phyloP scores from a whole-genome alignment of 1,140 invertebrate genomes.

The Metaphire vulgaris region DNA sequence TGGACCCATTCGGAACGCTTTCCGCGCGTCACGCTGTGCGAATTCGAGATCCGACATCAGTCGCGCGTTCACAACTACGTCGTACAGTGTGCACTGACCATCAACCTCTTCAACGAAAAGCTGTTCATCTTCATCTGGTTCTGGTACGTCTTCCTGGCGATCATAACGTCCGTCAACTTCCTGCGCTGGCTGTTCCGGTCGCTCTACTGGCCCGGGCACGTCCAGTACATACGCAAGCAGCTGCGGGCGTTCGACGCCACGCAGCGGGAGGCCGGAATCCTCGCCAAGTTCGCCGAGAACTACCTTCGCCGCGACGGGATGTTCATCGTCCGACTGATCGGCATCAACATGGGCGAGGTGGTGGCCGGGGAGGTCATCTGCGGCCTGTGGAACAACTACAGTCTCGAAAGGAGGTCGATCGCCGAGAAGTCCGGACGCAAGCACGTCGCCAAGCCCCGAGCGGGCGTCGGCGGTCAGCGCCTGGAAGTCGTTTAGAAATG shows the following conservation, averaged over 20 bases:
- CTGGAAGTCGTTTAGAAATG: conserved; percentile 31
- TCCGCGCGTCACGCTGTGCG: too few relatives aligned
- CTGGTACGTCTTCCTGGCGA: conserved; percentile 46
- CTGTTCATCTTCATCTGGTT: conserved; percentile 49
- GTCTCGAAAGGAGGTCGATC: conserved; percentile 11
- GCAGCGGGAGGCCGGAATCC: conserved; percentile 20
- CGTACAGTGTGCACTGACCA: too few relatives aligned
- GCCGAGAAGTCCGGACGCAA: conserved; percentile 19
- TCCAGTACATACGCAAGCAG: conserved; percentile 10
- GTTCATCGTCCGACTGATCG: conserved; percentile 27
- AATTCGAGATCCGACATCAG: conserved; percentile 53
- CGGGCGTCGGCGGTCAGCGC: conserved; percentile 6
- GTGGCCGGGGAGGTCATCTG: conserved; percentile 26
- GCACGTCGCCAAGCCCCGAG: conserved; percentile 2
- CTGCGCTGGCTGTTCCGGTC: conserved; percentile 3
- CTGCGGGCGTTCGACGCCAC: conserved; percentile 11
- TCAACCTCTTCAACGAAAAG: too few relatives aligned
- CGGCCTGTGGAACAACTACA: conserved; percentile 9
- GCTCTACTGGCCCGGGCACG: too few relatives aligned
- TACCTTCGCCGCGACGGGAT: too few relatives aligned
- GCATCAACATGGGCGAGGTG: conserved; percentile 27
- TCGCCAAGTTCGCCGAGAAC: too few relatives aligned
- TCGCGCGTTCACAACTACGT: conserved; percentile 37
- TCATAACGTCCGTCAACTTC: conserved; percentile 33
- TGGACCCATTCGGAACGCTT: conserved; percentile 50